phyloP scores from a whole-genome alignment of 2,113 vertebrate genomes.

The Entelurus aequoreus region DNA sequence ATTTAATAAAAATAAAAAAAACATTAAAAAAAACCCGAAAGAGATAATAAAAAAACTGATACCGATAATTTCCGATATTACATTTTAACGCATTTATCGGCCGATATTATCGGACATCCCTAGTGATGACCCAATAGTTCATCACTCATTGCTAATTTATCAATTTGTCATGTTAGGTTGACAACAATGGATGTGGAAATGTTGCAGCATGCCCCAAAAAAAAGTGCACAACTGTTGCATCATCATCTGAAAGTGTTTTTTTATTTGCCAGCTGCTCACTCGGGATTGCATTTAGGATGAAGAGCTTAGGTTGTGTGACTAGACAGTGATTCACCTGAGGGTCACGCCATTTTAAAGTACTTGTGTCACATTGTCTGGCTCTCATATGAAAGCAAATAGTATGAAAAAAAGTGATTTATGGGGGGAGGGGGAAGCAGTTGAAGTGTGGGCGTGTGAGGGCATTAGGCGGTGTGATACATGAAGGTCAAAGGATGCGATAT shows the following conservation, averaged over 20 bases:
- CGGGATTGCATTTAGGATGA: slow-evolving; percentile 50
- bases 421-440: slow-evolving; percentile 28
- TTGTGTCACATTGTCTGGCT: slow-evolving; percentile 15
- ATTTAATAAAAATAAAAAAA: too few relatives aligned
- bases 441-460: slow-evolving; percentile 36
- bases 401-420: slow-evolving; percentile 22
- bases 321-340: slow-evolving; percentile 49
- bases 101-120: too few relatives aligned
- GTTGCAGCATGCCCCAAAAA: too few relatives aligned
- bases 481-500: slow-evolving; percentile 35
- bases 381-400: slow-evolving; percentile 2
- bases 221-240: slow-evolving; percentile 1
- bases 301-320: slow-evolving; percentile 38
- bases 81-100: too few relatives aligned
- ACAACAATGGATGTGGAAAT: slow-evolving; percentile 28
- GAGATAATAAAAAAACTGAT: too few relatives aligned
- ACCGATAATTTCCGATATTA: too few relatives aligned
- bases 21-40: too few relatives aligned
- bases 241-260: slow-evolving; percentile 24
- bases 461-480: slow-evolving; percentile 47
- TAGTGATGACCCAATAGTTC: too few relatives aligned
- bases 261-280: slow-evolving; percentile 43
- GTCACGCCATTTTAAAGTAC: slow-evolving; percentile 32
- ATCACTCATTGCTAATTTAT: slow-evolving; percentile 13
- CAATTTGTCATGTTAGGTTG: slow-evolving; percentile 26